Evolutionary conservation across 1,140 invertebrate species (phyloP).

Genomic region (Aphidius gifuensis): DNA sequence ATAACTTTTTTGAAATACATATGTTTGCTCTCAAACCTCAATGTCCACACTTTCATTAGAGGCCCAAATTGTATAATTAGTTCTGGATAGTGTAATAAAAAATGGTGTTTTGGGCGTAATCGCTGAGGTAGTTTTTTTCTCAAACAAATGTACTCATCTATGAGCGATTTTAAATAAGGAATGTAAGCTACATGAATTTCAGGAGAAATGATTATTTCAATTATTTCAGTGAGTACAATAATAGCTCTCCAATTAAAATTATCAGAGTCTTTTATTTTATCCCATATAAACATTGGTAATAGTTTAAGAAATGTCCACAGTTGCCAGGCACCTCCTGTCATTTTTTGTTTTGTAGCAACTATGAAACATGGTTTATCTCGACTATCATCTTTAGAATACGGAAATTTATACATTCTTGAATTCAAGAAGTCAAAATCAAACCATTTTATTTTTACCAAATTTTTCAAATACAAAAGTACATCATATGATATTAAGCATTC

Average conservation of each 20-base stretch:
- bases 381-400: too few relatives aligned
- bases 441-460: too few relatives aligned
- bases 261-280: conserved; percentile 22
- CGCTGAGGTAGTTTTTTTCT: conserved; percentile 24
- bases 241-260: conserved; percentile 17
- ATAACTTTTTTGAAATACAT: conserved; percentile 35
- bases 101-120: conserved; percentile 34
- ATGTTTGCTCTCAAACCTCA: conserved; percentile 41
- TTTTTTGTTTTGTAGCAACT: too few relatives aligned
- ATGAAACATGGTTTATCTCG: too few relatives aligned
- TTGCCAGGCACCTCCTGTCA: conserved; percentile 25
- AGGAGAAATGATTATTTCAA: too few relatives aligned
- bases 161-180: conserved; percentile 26
- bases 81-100: conserved; percentile 28
- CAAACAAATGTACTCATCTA: conserved; percentile 27
- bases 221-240: conserved; percentile 24
- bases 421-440: too few relatives aligned
- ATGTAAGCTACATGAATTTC: conserved; percentile 23
- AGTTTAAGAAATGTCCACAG: conserved; percentile 21
- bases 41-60: conserved; percentile 36
- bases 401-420: too few relatives aligned
- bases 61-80: conserved; percentile 33
- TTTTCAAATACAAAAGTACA: too few relatives aligned
- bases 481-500: conserved; percentile 20
- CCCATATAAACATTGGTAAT: conserved; percentile 23